phyloP scores from a whole-genome alignment of 2,113 vertebrate genomes.

The Cynocephalus volans region DNA sequence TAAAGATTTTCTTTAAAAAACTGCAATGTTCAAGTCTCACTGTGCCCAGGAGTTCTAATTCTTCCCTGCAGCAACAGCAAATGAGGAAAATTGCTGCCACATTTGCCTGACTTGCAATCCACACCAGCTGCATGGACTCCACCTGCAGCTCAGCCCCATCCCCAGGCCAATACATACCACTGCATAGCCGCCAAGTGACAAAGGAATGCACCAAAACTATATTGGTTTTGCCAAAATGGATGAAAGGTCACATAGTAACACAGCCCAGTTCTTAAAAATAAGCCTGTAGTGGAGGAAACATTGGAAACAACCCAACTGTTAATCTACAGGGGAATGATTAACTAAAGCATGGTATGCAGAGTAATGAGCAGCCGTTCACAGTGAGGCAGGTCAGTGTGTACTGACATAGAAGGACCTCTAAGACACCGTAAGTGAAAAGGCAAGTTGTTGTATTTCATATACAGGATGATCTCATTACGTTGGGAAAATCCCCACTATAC shows the following conservation, averaged over 20 bases:
- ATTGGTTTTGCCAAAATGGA: neutral
- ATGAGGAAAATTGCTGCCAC: conserved; percentile 87
- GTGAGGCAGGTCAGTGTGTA: neutral
- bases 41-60: conserved; percentile 76
- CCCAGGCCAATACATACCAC: conserved; percentile 25
- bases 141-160: conserved; percentile 80
- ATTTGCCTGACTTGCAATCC: conserved; percentile 84
- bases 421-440: neutral
- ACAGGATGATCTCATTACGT: neutral
- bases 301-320: neutral
- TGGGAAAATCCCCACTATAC: neutral
- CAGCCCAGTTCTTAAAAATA: neutral
- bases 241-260: neutral
- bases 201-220: conserved; percentile 36
- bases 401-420: neutral
- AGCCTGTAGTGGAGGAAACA: conserved; percentile 1
- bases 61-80: conserved; percentile 80
- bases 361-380: neutral
- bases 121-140: conserved; percentile 71
- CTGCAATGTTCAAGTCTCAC: conserved; percentile 72
- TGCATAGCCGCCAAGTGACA: conserved; percentile 40
- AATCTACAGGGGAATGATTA: neutral
- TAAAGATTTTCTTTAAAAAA: conserved; percentile 73
- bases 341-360: neutral
- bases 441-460: neutral